Percentiles rank a stretch among this genome's conserved stretches.
phyloP scores from a whole-genome alignment of 2,888 invertebrate genomes.

The Plebejus anna region DNA sequence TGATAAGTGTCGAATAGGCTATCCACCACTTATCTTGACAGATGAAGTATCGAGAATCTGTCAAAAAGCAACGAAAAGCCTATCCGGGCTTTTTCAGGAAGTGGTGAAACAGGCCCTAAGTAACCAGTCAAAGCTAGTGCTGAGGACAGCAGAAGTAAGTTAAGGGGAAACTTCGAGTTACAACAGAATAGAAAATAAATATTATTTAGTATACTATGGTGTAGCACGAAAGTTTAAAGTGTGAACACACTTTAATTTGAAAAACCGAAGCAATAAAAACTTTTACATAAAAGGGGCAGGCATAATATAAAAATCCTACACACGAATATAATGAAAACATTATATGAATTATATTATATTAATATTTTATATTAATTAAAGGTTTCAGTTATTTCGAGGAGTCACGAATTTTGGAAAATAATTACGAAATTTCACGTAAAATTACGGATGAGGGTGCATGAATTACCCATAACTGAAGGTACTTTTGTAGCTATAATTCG shows the following conservation, averaged over 20 bases:
- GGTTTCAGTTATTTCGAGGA: conserved; percentile 35
- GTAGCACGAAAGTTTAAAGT: neutral
- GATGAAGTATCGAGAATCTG: too few species aligned
- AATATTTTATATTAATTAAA: conserved; percentile 28
- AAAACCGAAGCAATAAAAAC: neutral
- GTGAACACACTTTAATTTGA: neutral
- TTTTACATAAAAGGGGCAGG: neutral
- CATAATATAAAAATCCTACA: conserved; percentile 4
- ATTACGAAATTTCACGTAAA: conserved; percentile 67
- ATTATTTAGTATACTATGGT: neutral
- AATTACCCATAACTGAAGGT: conserved; percentile 75
- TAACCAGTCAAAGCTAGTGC: too few species aligned
- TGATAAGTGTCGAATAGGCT: too few species aligned
- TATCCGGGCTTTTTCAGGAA: too few species aligned
- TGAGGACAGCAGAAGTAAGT: too few species aligned
- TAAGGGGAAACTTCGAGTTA: too few species aligned
- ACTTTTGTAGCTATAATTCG: conserved; percentile 70
- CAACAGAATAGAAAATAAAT: too few species aligned
- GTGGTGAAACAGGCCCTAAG: too few species aligned
- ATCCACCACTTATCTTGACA: too few species aligned
- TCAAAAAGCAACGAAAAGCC: too few species aligned
- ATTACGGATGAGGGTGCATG: conserved; percentile 73
- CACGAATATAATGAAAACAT: conserved; percentile 25
- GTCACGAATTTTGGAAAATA: conserved; percentile 52
- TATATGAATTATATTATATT: conserved; percentile 25